Evolutionary conservation across 2,113 vertebrate species (phyloP).

Genomic region (Serilophus lunatus): DNA sequence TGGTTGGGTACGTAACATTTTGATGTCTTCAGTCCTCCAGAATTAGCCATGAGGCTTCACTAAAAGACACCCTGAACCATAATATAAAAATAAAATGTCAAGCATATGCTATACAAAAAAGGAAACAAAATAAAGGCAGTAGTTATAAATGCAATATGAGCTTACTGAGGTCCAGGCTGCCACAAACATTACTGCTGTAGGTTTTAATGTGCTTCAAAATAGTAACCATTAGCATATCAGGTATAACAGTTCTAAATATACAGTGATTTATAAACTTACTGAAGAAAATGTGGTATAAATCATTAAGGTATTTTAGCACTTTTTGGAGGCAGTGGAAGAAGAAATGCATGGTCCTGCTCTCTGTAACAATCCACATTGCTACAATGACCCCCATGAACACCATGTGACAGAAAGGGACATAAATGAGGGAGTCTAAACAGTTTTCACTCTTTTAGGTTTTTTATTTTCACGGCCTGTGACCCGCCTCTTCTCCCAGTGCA

Average conservation of each 20-base stretch:
- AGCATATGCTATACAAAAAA: slow-evolving; percentile 16
- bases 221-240: slow-evolving; percentile 43
- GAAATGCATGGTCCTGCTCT: background rate
- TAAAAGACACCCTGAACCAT: background rate
- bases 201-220: slow-evolving; percentile 63
- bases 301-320: background rate
- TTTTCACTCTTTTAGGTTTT: background rate
- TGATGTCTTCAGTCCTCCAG: slow-evolving; percentile 27
- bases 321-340: background rate
- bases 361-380: background rate
- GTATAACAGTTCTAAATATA: slow-evolving; percentile 37
- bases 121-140: slow-evolving; percentile 49
- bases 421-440: background rate
- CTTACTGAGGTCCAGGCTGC: background rate
- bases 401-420: background rate
- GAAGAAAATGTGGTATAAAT: background rate
- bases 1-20: background rate
- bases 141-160: slow-evolving; percentile 34
- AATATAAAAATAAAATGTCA: slow-evolving; percentile 65
- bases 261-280: background rate
- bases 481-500: background rate
- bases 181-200: background rate
- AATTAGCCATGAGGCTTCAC: slow-evolving; percentile 46
- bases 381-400: background rate
- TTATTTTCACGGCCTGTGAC: background rate